These are phyloP conservation scores for Pocillopora verrucosa DNA, from an alignment of 64 coral and sea anemone species.

Conservation along the genomic window DNA sequence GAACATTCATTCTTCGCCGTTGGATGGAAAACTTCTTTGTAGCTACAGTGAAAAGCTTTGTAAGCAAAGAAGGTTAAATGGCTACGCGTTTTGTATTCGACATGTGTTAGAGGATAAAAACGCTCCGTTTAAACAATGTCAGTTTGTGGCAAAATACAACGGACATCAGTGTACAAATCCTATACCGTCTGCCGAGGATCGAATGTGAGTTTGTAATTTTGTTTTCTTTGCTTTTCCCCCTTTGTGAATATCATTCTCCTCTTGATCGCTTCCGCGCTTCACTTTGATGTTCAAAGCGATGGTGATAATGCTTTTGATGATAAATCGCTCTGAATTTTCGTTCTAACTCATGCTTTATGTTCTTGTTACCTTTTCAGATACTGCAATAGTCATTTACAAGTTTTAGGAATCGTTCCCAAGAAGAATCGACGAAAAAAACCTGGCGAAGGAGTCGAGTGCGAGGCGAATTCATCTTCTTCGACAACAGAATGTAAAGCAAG, in stretches of 20 bases:
- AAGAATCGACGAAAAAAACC: conserved; percentile 97
- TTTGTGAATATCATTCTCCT: neutral
- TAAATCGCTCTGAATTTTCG: neutral
- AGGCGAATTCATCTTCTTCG: conserved; percentile 55
- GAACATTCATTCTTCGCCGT: conserved; percentile 98
- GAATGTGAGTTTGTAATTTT: conserved; percentile 82
- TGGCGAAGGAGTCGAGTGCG: conserved; percentile 65
- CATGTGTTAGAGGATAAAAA: conserved; percentile 99
- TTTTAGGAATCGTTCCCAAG: conserved; percentile 96
- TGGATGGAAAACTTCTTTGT: conserved; percentile 98
- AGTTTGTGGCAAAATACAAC: conserved; percentile 99
- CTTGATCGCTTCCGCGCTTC: conserved; percentile 14
- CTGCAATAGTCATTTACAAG: conserved; percentile 99
- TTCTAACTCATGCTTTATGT: neutral
- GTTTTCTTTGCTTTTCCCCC: conserved; percentile 37
- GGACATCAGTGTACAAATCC: conserved; percentile 99
- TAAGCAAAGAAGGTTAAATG: conserved; percentile 99
- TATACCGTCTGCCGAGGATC: conserved; percentile 94
- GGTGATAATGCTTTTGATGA: neutral
- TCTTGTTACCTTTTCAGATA: conserved; percentile 66
- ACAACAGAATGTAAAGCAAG: conserved; percentile 67
- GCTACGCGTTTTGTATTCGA: conserved; percentile 99
- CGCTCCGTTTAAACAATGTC: conserved; percentile 99
- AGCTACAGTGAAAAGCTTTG: conserved; percentile 99
- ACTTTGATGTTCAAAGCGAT: conserved; percentile 9